Percentiles rank a stretch among this genome's conserved stretches.
phyloP scores from a whole-genome alignment of 2,113 vertebrate genomes.

The Lagopus leucura region DNA sequence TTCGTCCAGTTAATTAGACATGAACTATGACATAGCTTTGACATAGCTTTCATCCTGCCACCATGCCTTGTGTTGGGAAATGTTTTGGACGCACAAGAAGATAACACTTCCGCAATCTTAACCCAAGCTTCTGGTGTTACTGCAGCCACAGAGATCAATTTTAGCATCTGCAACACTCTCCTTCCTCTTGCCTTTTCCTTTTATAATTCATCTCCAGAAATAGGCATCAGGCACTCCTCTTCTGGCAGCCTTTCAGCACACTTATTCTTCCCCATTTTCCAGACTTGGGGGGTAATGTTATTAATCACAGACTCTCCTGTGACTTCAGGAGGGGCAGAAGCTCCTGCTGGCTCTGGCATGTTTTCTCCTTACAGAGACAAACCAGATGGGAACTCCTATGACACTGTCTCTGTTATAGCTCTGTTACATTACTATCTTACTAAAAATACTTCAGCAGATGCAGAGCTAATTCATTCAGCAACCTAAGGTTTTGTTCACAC shows the following conservation, averaged over 20 bases:
- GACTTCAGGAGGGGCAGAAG: no score
- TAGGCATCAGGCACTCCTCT: background rate
- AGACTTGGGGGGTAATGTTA: background rate
- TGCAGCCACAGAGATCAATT: background rate
- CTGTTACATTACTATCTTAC: background rate
- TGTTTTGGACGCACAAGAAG: background rate
- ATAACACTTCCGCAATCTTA: background rate
- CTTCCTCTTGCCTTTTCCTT: background rate
- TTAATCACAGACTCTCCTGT: background rate
- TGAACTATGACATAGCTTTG: background rate
- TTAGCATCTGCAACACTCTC: background rate
- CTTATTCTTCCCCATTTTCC: background rate
- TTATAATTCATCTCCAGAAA: background rate
- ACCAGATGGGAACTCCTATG: background rate
- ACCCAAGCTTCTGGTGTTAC: background rate
- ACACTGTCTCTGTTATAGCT: background rate
- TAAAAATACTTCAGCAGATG: background rate
- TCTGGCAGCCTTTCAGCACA: background rate
- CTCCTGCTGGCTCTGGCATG: background rate
- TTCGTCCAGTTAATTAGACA: background rate
- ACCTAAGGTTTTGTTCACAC: background rate
- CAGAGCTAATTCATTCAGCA: background rate
- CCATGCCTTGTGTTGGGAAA: background rate
- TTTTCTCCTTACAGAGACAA: background rate
- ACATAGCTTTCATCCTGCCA: background rate